These are phyloP conservation scores for Psittacula echo DNA, from an alignment of 2,797 vertebrate genomes.

Conservation along the genomic window DNA sequence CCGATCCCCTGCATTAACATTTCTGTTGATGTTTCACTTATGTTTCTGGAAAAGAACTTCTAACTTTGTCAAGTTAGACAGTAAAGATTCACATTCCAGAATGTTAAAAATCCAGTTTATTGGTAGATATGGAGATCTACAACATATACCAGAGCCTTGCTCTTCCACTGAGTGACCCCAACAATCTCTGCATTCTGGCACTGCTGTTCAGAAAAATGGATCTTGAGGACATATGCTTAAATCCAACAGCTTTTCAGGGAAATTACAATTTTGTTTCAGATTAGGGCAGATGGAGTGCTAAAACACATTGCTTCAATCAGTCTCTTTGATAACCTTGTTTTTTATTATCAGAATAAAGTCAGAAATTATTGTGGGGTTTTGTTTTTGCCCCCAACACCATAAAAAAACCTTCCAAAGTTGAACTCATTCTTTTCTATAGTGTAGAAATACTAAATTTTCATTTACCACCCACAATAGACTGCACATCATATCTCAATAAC, in stretches of 20 bases:
- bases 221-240: neutral
- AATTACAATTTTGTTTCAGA: neutral
- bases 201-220: neutral
- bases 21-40: neutral
- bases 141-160: neutral
- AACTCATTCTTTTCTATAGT: neutral
- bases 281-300: neutral
- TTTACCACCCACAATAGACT: neutral
- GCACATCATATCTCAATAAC: neutral
- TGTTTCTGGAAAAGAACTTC: neutral
- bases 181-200: neutral
- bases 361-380: neutral
- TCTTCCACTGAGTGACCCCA: neutral
- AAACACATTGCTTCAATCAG: neutral
- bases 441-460: neutral
- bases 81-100: neutral
- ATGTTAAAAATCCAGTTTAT: neutral
- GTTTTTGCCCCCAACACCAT: neutral
- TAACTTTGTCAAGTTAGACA: neutral
- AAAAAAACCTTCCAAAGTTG: neutral
- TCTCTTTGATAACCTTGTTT: neutral
- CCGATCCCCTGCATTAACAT: neutral
- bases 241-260: neutral
- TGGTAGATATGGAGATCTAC: neutral
- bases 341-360: neutral